A percentile compares a stretch with the other conserved stretches of the same genome.
phyloP scores from a whole-genome alignment of 2,888 invertebrate species.

The Buathra laborator region DNA sequence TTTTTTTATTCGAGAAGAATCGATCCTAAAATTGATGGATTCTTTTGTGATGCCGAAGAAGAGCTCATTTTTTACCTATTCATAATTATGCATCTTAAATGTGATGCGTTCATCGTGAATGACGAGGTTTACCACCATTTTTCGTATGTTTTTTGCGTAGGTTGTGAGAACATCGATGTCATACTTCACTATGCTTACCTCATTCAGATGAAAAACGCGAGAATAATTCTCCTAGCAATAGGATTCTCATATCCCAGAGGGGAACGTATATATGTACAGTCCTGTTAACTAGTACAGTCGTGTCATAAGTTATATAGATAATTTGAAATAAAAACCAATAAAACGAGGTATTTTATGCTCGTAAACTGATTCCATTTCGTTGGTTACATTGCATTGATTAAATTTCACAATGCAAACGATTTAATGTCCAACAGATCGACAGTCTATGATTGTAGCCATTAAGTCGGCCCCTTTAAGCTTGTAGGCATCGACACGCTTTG shows the following conservation, averaged over 20 bases:
- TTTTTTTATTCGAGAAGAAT: too few relatives aligned
- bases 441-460: neutral
- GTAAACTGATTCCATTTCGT: neutral
- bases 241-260: neutral
- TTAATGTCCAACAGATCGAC: neutral
- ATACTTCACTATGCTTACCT: constrained; percentile 75
- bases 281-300: neutral
- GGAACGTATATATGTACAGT: neutral
- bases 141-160: constrained; percentile 58
- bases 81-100: neutral
- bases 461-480: neutral
- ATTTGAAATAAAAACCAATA: neutral
- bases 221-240: neutral
- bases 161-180: constrained; percentile 76
- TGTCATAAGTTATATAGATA: neutral
- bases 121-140: neutral
- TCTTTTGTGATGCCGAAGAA: neutral
- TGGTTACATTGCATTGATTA: too few relatives aligned
- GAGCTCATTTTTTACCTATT: neutral
- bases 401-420: neutral
- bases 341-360: neutral
- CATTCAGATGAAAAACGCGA: constrained; percentile 63
- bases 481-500: too few relatives aligned
- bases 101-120: neutral
- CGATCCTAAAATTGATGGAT: too few relatives aligned